Base-by-base conservation (phyloP, 2,113 vertebrate species). In the Loxodonta africana region DNA sequence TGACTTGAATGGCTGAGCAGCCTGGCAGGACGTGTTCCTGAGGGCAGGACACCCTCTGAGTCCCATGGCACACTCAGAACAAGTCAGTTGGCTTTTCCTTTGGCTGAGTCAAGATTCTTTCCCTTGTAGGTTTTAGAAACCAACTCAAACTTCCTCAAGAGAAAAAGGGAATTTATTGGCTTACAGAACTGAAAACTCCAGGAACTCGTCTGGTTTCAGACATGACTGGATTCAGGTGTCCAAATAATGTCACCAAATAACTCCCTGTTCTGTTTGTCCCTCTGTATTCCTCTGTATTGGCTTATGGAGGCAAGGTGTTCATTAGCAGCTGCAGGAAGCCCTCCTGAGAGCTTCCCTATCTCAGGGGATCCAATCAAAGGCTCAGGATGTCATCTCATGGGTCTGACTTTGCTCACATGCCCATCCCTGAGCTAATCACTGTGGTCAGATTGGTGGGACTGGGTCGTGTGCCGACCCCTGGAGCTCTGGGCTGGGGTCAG, bases 241-340 rank as follows among this genome's bases (percentile, higher is more conserved):
- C 48, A 74, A 44, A 37, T 82, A 63, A 87, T 57, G 46, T 37
- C 71, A 41, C 41, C 78, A 95, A 85, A 86, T 86, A 65, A n/a
- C 18, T 15, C 10, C 26, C 23, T 77, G 2, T 3, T 33, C 30
- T 48, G 41, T 83, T 30, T 48, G 2, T 57, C 41, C 30, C 21
- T 91, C 41, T 78, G 20, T 63, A 88, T 90, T 90, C 83, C 69
- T 78, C 76, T 83, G 18, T 93, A 81, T 91, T 41, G 62, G 12
- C 26, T 33, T 48, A 20, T 88, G 80, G 85, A 67, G 48, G 69
- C 6, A 17, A 62, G 67, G 46, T 53, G 80, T 33, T 30, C 41
- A 41, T 20, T 46, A 53, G 67, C 14, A 57, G 23, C 44, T 33
- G 51, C 4, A 44, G 65, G 44, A 17, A 25, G 25, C 2, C 17